phyloP scores from a whole-genome alignment of 2,888 invertebrate genomes.

The Proisotoma minuta region DNA sequence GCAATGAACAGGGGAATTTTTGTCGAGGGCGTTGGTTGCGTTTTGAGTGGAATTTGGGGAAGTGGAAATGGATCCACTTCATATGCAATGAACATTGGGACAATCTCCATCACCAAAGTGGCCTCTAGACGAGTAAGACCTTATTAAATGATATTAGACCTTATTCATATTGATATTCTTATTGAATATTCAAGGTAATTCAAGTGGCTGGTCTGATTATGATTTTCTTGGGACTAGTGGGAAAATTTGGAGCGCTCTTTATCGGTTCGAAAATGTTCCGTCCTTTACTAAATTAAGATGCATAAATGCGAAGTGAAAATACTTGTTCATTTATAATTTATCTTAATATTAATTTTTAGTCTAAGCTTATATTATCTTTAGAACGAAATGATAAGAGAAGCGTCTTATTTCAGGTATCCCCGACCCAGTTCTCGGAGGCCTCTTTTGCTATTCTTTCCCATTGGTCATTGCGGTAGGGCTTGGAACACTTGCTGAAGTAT shows the following conservation, averaged over 20 bases:
- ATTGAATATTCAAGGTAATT: no score
- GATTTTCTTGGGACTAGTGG: slow-evolving; percentile 68
- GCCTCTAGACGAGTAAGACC: slow-evolving; percentile 75
- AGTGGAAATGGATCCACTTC: slow-evolving; percentile 83
- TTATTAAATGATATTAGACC: no score
- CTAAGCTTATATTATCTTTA: no score
- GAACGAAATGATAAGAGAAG: no score
- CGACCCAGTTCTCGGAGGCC: slow-evolving; percentile 72
- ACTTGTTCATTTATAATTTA: no score
- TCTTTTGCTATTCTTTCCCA: slow-evolving; percentile 77
- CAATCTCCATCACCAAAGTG: slow-evolving; percentile 80
- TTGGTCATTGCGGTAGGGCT: slow-evolving; percentile 76
- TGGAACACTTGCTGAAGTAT: slow-evolving; percentile 72
- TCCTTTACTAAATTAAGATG: no score
- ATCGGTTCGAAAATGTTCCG: no score
- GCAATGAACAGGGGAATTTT: slow-evolving; percentile 82
- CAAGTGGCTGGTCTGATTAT: slow-evolving; percentile 70
- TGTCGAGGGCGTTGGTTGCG: slow-evolving; percentile 77
- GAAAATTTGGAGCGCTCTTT: slow-evolving; percentile 73
- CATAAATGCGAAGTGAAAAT: no score
- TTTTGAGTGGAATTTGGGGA: slow-evolving; percentile 79
- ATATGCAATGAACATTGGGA: slow-evolving; percentile 84
- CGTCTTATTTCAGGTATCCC: slow-evolving; percentile 70
- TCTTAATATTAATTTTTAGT: no score
- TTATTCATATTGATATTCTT: no score